phyloP scores from a whole-genome alignment of 2,113 vertebrate genomes.

The Petrocephalus zakoni region DNA sequence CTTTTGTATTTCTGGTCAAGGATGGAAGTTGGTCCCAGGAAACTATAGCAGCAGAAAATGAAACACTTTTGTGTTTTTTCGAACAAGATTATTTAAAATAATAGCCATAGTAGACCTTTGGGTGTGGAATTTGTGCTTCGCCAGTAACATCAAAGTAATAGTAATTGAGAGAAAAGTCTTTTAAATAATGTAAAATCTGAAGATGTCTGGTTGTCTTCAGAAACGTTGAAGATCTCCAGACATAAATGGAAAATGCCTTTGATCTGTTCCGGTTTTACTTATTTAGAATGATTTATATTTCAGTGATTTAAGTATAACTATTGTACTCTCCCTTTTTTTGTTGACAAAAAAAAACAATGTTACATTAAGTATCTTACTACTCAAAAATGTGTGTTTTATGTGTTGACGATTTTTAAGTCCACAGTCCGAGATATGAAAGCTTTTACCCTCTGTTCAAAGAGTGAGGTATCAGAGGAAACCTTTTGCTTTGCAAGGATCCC shows the following conservation, averaged over 20 bases:
- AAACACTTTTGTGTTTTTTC: neutral
- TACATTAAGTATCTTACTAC: neutral
- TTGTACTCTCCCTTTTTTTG: neutral
- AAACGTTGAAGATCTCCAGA: neutral
- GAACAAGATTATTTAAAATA: neutral
- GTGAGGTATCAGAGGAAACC: neutral
- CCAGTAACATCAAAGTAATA: neutral
- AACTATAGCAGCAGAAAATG: neutral
- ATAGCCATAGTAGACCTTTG: neutral
- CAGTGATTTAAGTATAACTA: neutral
- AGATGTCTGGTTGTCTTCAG: neutral
- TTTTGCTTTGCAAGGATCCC: neutral
- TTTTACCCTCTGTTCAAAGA: neutral
- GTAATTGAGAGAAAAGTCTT: neutral
- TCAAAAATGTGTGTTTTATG: neutral
- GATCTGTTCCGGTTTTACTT: neutral
- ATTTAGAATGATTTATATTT: neutral
- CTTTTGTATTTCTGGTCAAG: slow-evolving; percentile 13
- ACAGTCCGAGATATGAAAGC: neutral
- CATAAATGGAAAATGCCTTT: neutral
- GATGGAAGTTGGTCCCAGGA: neutral
- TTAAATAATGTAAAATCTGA: neutral
- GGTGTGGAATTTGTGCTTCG: neutral
- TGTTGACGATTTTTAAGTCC: neutral
- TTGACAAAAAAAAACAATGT: neutral